Percentiles rank a stretch among this genome's conserved stretches.
Conservation (phyloP, 1,140 invertebrate genomes). For the Sitobion miscanthi region DNA sequence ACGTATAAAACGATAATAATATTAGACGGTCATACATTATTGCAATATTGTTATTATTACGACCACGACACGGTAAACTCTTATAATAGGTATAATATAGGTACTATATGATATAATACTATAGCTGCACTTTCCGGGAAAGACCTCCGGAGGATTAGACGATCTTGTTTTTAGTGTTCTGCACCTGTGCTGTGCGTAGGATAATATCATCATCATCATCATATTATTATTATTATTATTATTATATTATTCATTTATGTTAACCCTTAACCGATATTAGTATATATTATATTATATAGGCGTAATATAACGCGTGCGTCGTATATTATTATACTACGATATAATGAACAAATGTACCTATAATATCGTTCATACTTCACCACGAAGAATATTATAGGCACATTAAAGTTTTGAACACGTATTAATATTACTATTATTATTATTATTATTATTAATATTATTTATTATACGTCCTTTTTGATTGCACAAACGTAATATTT, state of each 20-base stretch:
- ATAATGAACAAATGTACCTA: background rate
- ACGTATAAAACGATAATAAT: background rate
- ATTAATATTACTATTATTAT: conserved; percentile 19
- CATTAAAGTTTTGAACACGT: background rate
- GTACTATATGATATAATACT: too few species aligned
- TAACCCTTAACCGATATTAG: conserved; percentile 18
- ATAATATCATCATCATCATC: background rate
- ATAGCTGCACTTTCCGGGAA: background rate
- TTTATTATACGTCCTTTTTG: background rate
- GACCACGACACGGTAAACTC: background rate
- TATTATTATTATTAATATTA: background rate
- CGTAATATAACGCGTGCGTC: background rate
- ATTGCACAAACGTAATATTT: background rate
- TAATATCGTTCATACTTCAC: background rate
- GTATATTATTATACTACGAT: background rate
- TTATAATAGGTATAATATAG: background rate
- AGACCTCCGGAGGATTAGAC: conserved; percentile 1
- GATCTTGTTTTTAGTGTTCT: background rate
- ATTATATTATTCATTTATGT: conserved; percentile 8
- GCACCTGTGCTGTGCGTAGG: conserved; percentile 19
- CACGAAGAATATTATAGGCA: background rate
- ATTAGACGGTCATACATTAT: conserved; percentile 3
- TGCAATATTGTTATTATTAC: background rate
- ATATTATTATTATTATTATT: background rate
- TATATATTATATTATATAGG: background rate